Percentiles rank a stretch among this genome's conserved stretches.
These are phyloP conservation scores for Helicolenus hilgendorfi DNA, from an alignment of 2,797 vertebrate genomes.

Conservation along the genomic window DNA sequence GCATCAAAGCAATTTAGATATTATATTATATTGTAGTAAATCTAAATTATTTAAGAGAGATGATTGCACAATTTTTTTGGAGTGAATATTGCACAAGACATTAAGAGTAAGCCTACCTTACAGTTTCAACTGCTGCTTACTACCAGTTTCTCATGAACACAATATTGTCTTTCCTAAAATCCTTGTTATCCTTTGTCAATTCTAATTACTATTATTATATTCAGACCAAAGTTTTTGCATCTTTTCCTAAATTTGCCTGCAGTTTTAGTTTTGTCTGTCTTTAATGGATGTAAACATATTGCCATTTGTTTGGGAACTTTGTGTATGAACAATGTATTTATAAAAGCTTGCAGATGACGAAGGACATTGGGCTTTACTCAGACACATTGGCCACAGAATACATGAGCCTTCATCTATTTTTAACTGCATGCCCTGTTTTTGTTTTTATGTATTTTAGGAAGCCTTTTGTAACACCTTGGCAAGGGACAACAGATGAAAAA, in stretches of 20 bases:
- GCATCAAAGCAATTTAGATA: constrained; percentile 11
- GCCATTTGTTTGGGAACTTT: too few species aligned
- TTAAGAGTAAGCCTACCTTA: not conserved
- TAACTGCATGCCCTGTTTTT: too few species aligned
- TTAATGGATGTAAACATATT: not conserved
- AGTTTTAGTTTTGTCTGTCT: not conserved
- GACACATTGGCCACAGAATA: not conserved
- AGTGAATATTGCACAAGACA: constrained; percentile 2
- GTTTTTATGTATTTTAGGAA: too few species aligned
- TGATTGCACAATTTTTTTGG: not conserved
- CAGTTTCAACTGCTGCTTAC: not conserved
- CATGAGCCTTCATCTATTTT: not conserved
- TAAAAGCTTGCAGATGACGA: not conserved
- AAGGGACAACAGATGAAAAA: too few species aligned
- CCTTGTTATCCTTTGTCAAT: not conserved
- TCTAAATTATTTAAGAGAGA: not conserved
- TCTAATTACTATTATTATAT: not conserved
- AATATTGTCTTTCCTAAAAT: not conserved
- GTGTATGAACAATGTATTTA: not conserved
- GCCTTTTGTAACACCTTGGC: too few species aligned
- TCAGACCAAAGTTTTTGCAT: rapidly evolving
- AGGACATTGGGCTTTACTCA: not conserved
- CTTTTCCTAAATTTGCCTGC: not conserved
- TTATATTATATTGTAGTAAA: constrained; percentile 18
- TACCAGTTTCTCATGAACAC: not conserved